A percentile compares a stretch with the other conserved stretches of the same genome.
Evolutionary conservation across 2,797 vertebrate species (phyloP).

Genomic region (Adelosebastes latens): DNA sequence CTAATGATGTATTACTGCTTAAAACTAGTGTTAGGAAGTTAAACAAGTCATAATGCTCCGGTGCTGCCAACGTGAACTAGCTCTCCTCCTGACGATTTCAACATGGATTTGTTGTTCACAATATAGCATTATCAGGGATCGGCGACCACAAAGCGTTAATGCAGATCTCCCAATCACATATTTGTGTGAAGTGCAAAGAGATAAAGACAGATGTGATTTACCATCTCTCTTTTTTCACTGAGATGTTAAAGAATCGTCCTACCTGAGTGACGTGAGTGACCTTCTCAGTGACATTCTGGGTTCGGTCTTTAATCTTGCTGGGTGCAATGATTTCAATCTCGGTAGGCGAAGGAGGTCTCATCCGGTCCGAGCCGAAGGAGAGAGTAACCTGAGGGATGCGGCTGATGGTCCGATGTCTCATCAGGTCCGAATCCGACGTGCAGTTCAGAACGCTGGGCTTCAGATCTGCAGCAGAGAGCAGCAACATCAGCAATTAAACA

Average conservation of each 20-base stretch:
- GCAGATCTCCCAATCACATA: no score
- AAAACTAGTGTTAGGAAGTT: no score
- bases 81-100: no score
- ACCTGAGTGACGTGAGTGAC: constrained; percentile 95
- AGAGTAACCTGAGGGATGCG: constrained; percentile 95
- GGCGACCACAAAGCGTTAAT: no score
- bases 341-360: constrained; percentile 90
- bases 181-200: not conserved
- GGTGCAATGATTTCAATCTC: constrained; percentile 97
- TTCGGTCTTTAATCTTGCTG: constrained; percentile 95
- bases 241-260: not conserved
- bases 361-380: constrained; percentile 91
- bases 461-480: constrained; percentile 70
- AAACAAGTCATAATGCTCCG: no score
- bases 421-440: constrained; percentile 90
- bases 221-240: not conserved
- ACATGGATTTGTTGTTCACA: no score
- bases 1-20: no score
- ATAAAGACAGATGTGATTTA: not conserved
- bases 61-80: no score
- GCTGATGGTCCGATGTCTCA: constrained; percentile 89
- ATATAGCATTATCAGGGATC: no score
- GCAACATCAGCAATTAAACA: not conserved
- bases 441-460: constrained; percentile 89
- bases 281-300: constrained; percentile 98